Evolutionary conservation across 2,888 invertebrate genomes (phyloP).

Genomic region (Sycophila texana): DNA sequence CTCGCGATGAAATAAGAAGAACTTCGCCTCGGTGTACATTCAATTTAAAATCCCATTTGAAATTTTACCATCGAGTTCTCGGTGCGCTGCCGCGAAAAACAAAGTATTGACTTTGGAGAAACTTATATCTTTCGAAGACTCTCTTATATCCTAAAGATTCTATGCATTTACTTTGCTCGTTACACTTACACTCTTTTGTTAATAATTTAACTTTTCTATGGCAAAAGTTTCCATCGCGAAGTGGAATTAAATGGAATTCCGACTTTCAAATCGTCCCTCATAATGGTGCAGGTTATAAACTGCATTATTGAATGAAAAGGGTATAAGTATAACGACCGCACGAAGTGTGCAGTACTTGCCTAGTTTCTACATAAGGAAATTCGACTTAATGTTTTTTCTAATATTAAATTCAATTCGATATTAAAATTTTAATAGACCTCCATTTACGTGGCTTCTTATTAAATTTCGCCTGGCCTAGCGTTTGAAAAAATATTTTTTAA

Average conservation of each 20-base stretch:
- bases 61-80: constrained; percentile 29
- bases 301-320: no score
- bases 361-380: neutral
- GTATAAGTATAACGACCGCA: no score
- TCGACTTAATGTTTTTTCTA: neutral
- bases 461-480: neutral
- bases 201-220: neutral
- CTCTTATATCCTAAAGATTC: no score
- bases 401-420: neutral
- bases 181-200: no score
- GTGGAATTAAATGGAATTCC: neutral
- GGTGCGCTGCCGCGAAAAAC: constrained; percentile 13
- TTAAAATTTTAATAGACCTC: constrained; percentile 7
- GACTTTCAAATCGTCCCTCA: no score
- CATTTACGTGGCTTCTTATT: neutral
- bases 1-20: constrained; percentile 39
- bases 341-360: neutral
- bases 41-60: constrained; percentile 47
- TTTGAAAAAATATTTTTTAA: neutral
- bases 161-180: no score
- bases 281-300: no score
- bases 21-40: constrained; percentile 44
- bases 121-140: constrained; percentile 4
- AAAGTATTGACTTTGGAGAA: constrained; percentile 4
- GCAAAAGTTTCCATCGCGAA: neutral